These are phyloP conservation scores for Neosilurus hyrtlii DNA, from an alignment of 2,797 vertebrate species.

Conservation along the genomic window DNA sequence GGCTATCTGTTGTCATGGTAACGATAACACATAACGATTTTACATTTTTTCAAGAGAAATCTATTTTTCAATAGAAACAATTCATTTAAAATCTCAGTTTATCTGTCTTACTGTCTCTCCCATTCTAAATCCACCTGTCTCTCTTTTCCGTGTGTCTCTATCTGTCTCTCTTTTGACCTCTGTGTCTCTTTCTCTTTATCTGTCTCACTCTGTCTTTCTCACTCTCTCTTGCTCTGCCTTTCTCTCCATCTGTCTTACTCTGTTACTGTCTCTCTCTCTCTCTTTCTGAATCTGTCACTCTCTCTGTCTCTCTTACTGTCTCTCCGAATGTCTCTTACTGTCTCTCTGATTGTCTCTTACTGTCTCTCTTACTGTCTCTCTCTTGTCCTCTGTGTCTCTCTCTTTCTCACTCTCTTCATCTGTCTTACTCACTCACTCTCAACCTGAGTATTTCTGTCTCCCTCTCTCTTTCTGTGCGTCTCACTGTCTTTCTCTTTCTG, in stretches of 20 bases:
- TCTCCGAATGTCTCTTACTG: too few relatives aligned
- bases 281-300: constrained; percentile 44
- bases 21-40: too few relatives aligned
- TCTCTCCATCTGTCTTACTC: constrained; percentile 44
- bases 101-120: too few relatives aligned
- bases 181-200: not conserved
- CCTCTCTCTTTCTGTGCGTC: not conserved
- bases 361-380: not conserved
- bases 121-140: too few relatives aligned
- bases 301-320: not conserved
- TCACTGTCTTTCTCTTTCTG: too few relatives aligned
- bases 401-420: constrained; percentile 80
- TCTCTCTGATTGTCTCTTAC: too few relatives aligned
- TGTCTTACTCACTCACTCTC: too few relatives aligned
- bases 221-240: not conserved
- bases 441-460: too few relatives aligned
- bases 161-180: not conserved
- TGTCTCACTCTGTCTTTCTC: constrained; percentile 46
- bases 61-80: too few relatives aligned
- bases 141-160: too few relatives aligned
- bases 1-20: not conserved
- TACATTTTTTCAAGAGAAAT: too few relatives aligned
- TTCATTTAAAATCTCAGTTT: too few relatives aligned
- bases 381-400: not conserved
- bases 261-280: not conserved